Conservation (phyloP, 2,888 invertebrate genomes). For the Parnassius glacialis region DNA sequence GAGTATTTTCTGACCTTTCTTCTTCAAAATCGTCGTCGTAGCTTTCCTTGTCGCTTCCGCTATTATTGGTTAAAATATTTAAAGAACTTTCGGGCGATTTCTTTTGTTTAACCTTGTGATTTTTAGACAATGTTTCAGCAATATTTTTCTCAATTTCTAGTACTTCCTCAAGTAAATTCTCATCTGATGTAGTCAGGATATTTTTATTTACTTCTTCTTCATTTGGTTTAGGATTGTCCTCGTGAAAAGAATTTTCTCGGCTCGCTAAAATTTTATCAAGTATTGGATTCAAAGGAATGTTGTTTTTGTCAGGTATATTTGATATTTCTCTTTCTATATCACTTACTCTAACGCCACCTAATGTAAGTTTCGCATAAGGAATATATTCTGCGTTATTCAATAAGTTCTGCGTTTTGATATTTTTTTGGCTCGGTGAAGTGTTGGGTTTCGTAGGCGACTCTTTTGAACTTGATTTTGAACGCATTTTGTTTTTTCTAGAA, state of each 20-base stretch:
- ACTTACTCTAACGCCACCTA: slow-evolving; percentile 67
- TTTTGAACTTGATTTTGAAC: slow-evolving; percentile 35
- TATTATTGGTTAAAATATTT: slow-evolving; percentile 35
- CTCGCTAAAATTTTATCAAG: slow-evolving; percentile 65
- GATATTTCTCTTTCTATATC: slow-evolving; percentile 70
- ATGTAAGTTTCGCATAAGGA: slow-evolving; percentile 71
- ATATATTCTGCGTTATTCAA: slow-evolving; percentile 67
- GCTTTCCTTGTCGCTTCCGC: slow-evolving; percentile 46
- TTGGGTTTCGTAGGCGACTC: slow-evolving; percentile 37
- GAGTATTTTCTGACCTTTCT: slow-evolving; percentile 55
- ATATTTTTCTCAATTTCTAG: slow-evolving; percentile 63
- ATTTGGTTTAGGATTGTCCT: slow-evolving; percentile 45
- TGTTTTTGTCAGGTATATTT: slow-evolving; percentile 52
- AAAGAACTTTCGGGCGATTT: slow-evolving; percentile 31
- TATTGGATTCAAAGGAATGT: slow-evolving; percentile 59
- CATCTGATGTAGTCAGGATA: slow-evolving; percentile 67
- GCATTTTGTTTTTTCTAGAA: slow-evolving; percentile 35
- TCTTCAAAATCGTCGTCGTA: slow-evolving; percentile 76
- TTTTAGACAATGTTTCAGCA: slow-evolving; percentile 54
- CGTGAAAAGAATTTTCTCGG: slow-evolving; percentile 59
- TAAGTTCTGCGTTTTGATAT: slow-evolving; percentile 22
- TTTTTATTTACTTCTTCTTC: slow-evolving; percentile 39
- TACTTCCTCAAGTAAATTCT: slow-evolving; percentile 70
- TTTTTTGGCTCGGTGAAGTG: slow-evolving; percentile 26
- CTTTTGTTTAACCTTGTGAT: slow-evolving; percentile 34